Conservation (phyloP, 1,140 invertebrate genomes). For the Drosophila eugracilis region DNA sequence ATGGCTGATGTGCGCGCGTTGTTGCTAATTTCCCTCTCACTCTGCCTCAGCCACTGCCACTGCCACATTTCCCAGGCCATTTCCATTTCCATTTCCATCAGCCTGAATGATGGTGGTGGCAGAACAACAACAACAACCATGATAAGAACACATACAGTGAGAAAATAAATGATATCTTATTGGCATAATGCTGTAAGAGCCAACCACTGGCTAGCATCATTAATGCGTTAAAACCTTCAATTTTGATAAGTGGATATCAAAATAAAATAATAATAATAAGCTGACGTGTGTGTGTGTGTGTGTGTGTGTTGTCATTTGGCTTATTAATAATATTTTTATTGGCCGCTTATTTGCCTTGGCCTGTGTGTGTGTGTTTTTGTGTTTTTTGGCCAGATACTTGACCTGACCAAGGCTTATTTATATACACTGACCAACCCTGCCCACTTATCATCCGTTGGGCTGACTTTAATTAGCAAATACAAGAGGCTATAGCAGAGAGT, state of each 20-base stretch:
- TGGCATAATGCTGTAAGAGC: neutral
- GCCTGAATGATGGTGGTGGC: conserved; percentile 19
- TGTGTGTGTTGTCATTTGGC: conserved; percentile 49
- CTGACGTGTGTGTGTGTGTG: neutral
- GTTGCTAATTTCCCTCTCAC: conserved; percentile 45
- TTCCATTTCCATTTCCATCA: conserved; percentile 33
- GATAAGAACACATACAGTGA: conserved; percentile 24
- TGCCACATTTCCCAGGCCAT: conserved; percentile 17
- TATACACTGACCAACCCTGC: neutral
- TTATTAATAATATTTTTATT: conserved; percentile 82
- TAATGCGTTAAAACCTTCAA: conserved; percentile 15
- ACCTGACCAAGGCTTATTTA: conserved; percentile 40
- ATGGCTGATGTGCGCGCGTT: conserved; percentile 39
- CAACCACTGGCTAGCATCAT: neutral
- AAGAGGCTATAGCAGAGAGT: neutral
- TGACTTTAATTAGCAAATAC: conserved; percentile 59
- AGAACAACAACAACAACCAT: conserved; percentile 10
- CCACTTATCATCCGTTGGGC: conserved; percentile 5
- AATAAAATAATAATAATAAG: conserved; percentile 15
- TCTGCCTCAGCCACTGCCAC: neutral
- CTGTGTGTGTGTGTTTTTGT: conserved; percentile 20
- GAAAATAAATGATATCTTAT: conserved; percentile 27
- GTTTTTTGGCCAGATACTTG: conserved; percentile 26
- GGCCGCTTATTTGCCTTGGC: conserved; percentile 72
- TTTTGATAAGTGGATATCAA: conserved; percentile 36